Percentiles rank a stretch among this genome's conserved stretches.
Evolutionary conservation across 1,140 invertebrate species (phyloP).

Genomic region (Penaeus japonicus): DNA sequence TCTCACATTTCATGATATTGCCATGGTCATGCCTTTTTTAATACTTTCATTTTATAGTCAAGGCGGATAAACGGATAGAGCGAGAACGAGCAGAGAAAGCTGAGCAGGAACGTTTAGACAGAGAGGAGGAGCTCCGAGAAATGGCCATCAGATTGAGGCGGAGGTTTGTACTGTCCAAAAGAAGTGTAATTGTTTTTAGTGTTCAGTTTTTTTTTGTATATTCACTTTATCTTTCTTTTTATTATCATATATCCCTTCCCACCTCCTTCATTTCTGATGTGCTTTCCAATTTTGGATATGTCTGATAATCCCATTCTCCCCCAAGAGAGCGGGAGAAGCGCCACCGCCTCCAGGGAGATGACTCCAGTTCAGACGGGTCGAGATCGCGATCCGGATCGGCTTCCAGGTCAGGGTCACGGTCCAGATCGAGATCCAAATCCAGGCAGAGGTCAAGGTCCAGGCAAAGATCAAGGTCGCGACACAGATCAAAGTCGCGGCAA

Average conservation of each 20-base stretch:
- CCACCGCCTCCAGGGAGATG: constrained; percentile 48
- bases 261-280: background rate
- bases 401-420: constrained; percentile 43
- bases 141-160: constrained; percentile 84
- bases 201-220: background rate
- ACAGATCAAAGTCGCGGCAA: constrained; percentile 30
- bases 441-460: background rate
- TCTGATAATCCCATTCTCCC: background rate
- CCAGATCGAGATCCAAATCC: constrained; percentile 4
- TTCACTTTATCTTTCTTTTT: background rate
- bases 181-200: too few species aligned
- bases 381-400: constrained; percentile 38
- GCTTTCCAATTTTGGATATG: background rate
- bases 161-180: constrained; percentile 69
- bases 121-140: constrained; percentile 88
- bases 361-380: constrained; percentile 45
- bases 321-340: constrained; percentile 52
- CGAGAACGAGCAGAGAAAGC: constrained; percentile 83
- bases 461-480: constrained; percentile 27
- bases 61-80: constrained; percentile 92
- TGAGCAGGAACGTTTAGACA: constrained; percentile 83
- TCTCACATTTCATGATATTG: constrained; percentile 19
- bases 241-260: background rate
- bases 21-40: background rate
- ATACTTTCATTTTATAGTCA: constrained; percentile 72